Evolutionary conservation across 2,113 vertebrate species (phyloP).

Genomic region (Alethe castanea): DNA sequence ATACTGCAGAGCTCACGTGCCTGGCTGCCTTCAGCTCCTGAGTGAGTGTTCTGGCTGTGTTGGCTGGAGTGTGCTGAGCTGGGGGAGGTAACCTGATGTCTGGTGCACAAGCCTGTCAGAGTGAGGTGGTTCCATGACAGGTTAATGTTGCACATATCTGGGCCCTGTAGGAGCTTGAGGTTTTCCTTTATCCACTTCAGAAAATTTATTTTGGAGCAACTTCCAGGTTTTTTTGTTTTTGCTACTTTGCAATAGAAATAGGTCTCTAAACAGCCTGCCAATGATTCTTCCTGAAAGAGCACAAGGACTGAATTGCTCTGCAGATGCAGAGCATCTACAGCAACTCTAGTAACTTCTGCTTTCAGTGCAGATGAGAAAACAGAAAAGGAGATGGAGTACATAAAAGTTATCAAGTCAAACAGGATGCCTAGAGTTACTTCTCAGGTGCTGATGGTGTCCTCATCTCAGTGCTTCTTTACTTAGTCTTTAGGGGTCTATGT

Average conservation of each 20-base stretch:
- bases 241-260: not conserved
- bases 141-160: not conserved
- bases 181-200: not conserved
- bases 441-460: not conserved
- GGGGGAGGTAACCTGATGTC: not conserved
- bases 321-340: not conserved
- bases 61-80: not conserved
- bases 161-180: not conserved
- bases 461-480: not conserved
- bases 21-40: not conserved
- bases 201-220: not conserved
- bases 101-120: not conserved
- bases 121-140: fast-evolving
- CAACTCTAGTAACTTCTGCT: not conserved
- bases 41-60: not conserved
- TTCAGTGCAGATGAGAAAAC: not conserved
- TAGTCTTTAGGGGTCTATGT: fast-evolving
- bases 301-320: not conserved
- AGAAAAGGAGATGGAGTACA: not conserved
- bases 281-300: not conserved
- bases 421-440: not conserved
- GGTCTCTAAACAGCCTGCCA: not conserved
- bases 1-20: fast-evolving
- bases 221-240: not conserved
- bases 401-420: not conserved